A percentile compares a stretch with the other conserved stretches of the same genome.
These are phyloP conservation scores for Holothuria glaberrima DNA, from an alignment of 35 echinoderm and acorn worm genomes.

Conservation along the genomic window DNA sequence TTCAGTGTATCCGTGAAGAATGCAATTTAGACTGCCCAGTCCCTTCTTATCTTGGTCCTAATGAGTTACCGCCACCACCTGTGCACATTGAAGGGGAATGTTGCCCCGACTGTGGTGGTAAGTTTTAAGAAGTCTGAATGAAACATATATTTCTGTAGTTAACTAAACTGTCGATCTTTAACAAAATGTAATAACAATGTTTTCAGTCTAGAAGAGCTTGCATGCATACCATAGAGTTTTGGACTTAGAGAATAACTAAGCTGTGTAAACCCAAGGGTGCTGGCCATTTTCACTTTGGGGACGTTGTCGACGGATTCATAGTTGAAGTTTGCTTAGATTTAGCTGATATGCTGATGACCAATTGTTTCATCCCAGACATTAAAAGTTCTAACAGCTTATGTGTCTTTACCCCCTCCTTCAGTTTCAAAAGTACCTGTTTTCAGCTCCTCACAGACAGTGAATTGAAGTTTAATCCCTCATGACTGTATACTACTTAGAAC, in stretches of 20 bases:
- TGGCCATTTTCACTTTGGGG: too few species aligned
- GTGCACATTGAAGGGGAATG: constrained; percentile 65
- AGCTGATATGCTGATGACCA: too few species aligned
- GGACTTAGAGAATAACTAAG: too few species aligned
- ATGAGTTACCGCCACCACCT: not conserved
- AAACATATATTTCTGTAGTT: too few species aligned
- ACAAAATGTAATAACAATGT: too few species aligned
- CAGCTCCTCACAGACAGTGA: not conserved
- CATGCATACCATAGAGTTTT: too few species aligned
- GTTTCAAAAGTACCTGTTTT: not conserved
- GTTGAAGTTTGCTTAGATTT: too few species aligned
- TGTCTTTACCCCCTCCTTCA: not conserved
- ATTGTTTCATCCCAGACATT: not conserved
- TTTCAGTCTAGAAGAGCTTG: too few species aligned
- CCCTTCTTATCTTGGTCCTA: not conserved
- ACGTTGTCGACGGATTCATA: too few species aligned
- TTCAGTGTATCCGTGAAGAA: constrained; percentile 67
- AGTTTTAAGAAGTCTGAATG: not conserved
- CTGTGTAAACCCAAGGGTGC: too few species aligned
- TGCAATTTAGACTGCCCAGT: constrained; percentile 60
- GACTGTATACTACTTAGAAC: too few species aligned
- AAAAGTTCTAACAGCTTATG: not conserved
- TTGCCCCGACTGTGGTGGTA: constrained; percentile 73
- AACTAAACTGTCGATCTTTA: too few species aligned
- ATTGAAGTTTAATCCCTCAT: not conserved